Base-by-base conservation (phyloP, 2,888 invertebrate genomes). In the Polyploca ridens region DNA sequence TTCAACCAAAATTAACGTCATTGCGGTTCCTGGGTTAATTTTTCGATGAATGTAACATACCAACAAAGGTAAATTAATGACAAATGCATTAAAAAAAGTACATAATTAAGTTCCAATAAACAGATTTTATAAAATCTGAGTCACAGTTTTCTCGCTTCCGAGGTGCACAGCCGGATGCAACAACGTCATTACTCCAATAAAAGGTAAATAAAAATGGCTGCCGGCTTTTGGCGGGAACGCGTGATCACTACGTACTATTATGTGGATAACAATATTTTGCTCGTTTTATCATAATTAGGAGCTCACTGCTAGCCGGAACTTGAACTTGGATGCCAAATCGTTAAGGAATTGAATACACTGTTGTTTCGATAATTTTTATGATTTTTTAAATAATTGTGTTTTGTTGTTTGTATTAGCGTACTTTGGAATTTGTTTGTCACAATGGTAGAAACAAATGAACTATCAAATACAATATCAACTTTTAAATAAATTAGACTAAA, bases 271-370 rank as follows among this genome's bases (percentile, higher is more conserved):
- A 71, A 66, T 67, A 75, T 76, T 77, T 77, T 75, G 69, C 65
- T 78, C 72, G 73, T 80, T 80, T 83, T 77, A 73, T 68, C 68
- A 72, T 80, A 76, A 77, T 79, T 80, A 79, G 70, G 67, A 77
- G 75, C 75, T 77, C 71, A 77, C 71, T 77, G 79, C 82, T 78
- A 87, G 84, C 84, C 87, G 86, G 88, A 88, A 85, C 85, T 83
- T 57, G 66, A 62, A 58, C 41, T 62, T 71, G 63, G 66, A 71
- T 69, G 70, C 62, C 63, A 68, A 71, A 67, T 68, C 64, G 67
- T 64, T 75, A 74, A 77, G 71, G 77, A 68, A 67, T 69, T 72
- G 76, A 65, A 63, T 72, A 72, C 71, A 78, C 65, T 59, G 60
- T 57, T 59, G 63, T 13, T 41, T 41, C 13, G 41, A 41, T 41